Base-by-base conservation (phyloP, 1,140 invertebrate species). In the Lanistes nyassanus region DNA sequence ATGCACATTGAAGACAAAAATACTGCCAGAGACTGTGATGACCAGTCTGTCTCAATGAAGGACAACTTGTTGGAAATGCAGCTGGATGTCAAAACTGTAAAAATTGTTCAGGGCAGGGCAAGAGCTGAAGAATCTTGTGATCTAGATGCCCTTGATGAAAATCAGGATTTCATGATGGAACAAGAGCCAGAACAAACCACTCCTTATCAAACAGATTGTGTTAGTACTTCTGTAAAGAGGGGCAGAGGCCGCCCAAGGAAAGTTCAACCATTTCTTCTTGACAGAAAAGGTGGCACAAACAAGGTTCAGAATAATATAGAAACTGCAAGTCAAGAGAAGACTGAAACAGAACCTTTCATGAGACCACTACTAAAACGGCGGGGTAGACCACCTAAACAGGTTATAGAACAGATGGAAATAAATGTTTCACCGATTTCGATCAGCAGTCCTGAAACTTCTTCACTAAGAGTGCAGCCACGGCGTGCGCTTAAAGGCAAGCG, bases 401-500 rank as follows among this genome's bases (percentile, higher is more conserved):
- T 53, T 29, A 53, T 51, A 29, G n/a, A 53, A 26, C 21, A 62
- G 23, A 31, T 13, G 21, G 74, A 67, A 34, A 37, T 47, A 70
- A 23, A 26, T 51, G 26, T 26, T 26, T 47, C 23, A 23, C 16
- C 42, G 0, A 47, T 47, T 47, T 47, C 9, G 9, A 9, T 47
- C 2, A 47, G 42, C 5, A 47, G 9, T 47, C 19, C 65, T 13
- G 56, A 31, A 34, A 58, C n/a, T 37, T 55, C 74, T 23, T 42
- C 56, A 9, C 23, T 42, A 2, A 26, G 80, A 34, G 75, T 83
- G 23, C 75, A 81, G 60, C 81, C 81, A n/a, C 75, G 77, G n/a
- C 47, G 83, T 42, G 77, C 77, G 36, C 66, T 77, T 21, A 79
- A 80, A 71, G 80, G 81, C 4, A 79, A 68, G 26, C 69, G 81